phyloP scores from a whole-genome alignment of 2,113 vertebrate species.

The Typhlomys cinereus region DNA sequence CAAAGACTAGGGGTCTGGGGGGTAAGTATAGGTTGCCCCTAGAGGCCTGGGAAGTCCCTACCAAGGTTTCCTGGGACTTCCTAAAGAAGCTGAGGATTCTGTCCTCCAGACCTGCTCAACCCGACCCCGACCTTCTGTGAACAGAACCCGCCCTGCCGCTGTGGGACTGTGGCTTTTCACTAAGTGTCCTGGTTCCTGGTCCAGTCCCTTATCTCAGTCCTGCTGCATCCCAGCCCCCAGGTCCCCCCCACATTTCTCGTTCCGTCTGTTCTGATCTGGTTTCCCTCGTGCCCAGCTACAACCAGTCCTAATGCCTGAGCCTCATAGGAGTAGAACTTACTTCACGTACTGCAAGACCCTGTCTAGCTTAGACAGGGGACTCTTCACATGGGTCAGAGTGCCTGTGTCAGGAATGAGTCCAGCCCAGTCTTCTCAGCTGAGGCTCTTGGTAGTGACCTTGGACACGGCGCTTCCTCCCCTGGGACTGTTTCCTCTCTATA shows the following conservation, averaged over 20 bases:
- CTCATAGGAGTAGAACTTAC: not conserved
- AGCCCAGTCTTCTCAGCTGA: not conserved
- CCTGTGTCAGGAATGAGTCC: not conserved
- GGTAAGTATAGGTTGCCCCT: not conserved
- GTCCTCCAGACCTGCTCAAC: not conserved
- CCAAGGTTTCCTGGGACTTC: not conserved
- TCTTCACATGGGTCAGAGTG: not conserved
- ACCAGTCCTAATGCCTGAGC: not conserved
- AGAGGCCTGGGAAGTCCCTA: not conserved
- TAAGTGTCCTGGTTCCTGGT: not conserved
- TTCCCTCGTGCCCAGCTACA: not conserved
- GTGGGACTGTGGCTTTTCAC: not conserved
- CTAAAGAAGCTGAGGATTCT: not conserved
- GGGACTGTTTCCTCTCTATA: conserved; percentile 12
- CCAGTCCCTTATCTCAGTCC: not conserved
- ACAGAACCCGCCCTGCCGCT: not conserved
- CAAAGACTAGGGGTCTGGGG: not conserved
- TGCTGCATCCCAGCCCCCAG: too few species aligned
- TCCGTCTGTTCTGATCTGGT: not conserved
- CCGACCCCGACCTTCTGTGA: not conserved
- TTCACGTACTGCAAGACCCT: not conserved
- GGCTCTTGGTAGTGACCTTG: conserved; percentile 33
- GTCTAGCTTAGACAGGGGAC: not conserved
- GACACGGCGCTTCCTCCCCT: not conserved
- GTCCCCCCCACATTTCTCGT: not conserved